Conservation (phyloP, 2,888 invertebrate genomes). For the Eupithecia vulgata region DNA sequence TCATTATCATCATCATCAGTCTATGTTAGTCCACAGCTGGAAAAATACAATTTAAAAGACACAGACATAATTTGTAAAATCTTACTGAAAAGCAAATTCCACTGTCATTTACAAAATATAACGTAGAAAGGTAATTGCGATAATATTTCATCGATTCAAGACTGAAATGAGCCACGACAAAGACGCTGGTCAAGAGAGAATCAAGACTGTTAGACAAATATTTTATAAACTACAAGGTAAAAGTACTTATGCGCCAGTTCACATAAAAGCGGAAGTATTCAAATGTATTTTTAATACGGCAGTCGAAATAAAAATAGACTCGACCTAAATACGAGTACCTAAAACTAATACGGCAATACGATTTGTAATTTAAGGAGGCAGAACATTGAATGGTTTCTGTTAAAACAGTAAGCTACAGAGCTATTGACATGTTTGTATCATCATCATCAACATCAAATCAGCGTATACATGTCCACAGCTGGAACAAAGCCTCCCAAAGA, state of each 20-base stretch:
- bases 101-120: not conserved
- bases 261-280: slow-evolving; percentile 40
- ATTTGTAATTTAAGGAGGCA: slow-evolving; percentile 24
- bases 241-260: slow-evolving; percentile 48
- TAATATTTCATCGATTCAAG: not conserved
- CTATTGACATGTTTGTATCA: not conserved
- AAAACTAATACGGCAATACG: slow-evolving; percentile 13
- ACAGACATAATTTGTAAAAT: too few species aligned
- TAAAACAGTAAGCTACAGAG: not conserved
- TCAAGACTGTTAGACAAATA: slow-evolving; percentile 52
- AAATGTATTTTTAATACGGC: slow-evolving; percentile 28
- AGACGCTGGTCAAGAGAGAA: slow-evolving; percentile 52
- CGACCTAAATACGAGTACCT: slow-evolving; percentile 33
- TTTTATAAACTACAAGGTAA: slow-evolving; percentile 46
- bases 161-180: slow-evolving; percentile 24
- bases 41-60: too few species aligned
- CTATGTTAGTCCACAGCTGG: too few species aligned
- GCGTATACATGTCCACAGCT: too few species aligned
- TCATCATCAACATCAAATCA: too few species aligned
- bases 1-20: too few species aligned
- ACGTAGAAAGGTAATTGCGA: not conserved
- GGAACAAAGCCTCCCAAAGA: too few species aligned
- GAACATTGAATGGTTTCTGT: slow-evolving; percentile 22
- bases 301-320: slow-evolving; percentile 38
- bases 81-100: not conserved